Conservation (phyloP, 2,797 vertebrate species). For the Knipowitschia caucasica region DNA sequence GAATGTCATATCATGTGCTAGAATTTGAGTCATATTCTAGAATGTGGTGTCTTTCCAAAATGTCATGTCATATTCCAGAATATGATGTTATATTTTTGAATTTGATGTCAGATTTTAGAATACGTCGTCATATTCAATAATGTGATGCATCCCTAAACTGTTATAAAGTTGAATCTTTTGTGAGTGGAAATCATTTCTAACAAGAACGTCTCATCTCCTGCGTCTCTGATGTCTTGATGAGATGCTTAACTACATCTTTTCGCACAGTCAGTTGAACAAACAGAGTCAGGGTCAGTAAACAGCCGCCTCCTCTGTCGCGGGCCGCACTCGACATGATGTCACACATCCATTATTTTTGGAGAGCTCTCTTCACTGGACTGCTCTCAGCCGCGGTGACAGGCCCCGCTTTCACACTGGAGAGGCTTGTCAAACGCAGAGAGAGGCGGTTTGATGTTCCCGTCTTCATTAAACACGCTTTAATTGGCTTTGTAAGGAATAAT, state of each 20-base stretch:
- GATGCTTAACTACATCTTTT: neutral
- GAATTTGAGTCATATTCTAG: no score
- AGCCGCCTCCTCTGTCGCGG: conserved; percentile 7
- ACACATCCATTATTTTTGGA: conserved; percentile 38
- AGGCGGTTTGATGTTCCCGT: conserved; percentile 45
- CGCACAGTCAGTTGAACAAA: neutral
- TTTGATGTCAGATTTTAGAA: no score
- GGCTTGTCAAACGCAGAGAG: conserved; percentile 49
- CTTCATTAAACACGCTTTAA: conserved; percentile 71
- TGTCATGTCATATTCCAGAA: no score
- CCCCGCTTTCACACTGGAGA: conserved; percentile 45
- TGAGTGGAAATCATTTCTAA: neutral
- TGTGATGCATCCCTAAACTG: no score
- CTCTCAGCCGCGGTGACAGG: conserved; percentile 45
- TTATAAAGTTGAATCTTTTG: neutral
- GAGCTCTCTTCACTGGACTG: conserved; percentile 29
- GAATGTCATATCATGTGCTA: no score
- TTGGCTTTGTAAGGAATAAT: conserved; percentile 70
- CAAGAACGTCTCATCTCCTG: neutral
- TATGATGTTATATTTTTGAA: no score
- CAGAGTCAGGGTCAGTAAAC: conserved; percentile 9
- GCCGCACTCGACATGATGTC: conserved; percentile 19
- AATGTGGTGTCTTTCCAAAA: no score
- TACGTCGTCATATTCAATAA: no score
- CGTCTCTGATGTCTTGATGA: neutral